Evolutionary conservation across 2,797 vertebrate genomes (phyloP).

Genomic region (Vireo griseus): DNA sequence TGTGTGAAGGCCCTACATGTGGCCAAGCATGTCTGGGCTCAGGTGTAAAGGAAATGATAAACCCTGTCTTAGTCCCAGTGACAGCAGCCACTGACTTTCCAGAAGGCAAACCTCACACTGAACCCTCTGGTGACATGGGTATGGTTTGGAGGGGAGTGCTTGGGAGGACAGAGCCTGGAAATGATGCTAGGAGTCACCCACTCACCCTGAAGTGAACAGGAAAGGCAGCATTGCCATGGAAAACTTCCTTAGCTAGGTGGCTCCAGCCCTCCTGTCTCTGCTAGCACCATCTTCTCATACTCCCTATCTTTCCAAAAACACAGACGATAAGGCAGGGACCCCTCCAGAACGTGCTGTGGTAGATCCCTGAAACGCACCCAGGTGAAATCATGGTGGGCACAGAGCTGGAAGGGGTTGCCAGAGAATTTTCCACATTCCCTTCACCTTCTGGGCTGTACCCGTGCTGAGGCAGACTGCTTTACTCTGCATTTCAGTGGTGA

Average conservation of each 20-base stretch:
- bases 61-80: neutral
- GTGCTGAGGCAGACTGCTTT: neutral
- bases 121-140: neutral
- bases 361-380: neutral
- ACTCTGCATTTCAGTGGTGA: neutral
- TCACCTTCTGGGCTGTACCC: neutral
- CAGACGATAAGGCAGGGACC: rapidly evolving
- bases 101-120: neutral
- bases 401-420: neutral
- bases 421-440: neutral
- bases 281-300: neutral
- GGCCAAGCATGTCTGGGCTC: neutral
- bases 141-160: neutral
- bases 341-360: rapidly evolving
- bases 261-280: neutral
- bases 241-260: neutral
- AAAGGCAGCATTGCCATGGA: neutral
- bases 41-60: neutral
- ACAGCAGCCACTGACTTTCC: neutral
- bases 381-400: neutral
- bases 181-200: neutral
- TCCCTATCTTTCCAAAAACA: neutral
- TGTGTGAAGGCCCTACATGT: neutral
- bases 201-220: neutral
- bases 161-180: neutral